Conservation (phyloP, 2,797 vertebrate genomes). For the Brachyalestes nurse region DNA sequence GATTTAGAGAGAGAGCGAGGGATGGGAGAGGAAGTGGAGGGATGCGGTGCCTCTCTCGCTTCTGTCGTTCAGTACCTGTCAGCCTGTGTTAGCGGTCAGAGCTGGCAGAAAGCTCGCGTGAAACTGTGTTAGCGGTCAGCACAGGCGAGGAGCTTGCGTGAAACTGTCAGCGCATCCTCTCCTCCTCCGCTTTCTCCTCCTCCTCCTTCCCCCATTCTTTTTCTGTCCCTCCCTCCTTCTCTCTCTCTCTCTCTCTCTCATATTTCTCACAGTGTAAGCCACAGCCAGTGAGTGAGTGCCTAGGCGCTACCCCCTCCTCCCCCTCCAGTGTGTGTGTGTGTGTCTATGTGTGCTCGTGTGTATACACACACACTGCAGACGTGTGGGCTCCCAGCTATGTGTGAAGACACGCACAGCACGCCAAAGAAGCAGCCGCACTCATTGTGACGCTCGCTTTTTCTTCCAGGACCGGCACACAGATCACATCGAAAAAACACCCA, state of each 20-base stretch:
- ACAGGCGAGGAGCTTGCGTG: conserved; percentile 54
- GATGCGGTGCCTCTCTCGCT: conserved; percentile 49
- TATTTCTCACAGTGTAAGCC: conserved; percentile 61
- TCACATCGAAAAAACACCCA: conserved; percentile 54
- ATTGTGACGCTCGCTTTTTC: conserved; percentile 60
- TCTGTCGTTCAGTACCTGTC: conserved; percentile 66
- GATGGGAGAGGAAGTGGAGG: neutral
- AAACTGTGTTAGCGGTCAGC: conserved; percentile 47
- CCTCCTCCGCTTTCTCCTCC: conserved; percentile 55
- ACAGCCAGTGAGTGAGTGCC: conserved; percentile 60
- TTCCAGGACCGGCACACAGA: conserved; percentile 60
- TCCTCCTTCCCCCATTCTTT: conserved; percentile 49
- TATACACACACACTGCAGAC: conserved; percentile 50
- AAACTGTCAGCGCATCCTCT: conserved; percentile 65
- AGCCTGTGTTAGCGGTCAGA: conserved; percentile 61
- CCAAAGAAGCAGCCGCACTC: conserved; percentile 61
- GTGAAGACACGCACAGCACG: conserved; percentile 63
- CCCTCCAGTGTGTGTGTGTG: conserved; percentile 24
- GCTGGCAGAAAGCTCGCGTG: conserved; percentile 48
- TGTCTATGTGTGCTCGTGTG: conserved; percentile 36
- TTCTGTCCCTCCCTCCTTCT: conserved; percentile 47
- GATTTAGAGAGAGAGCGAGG: conserved; percentile 30
- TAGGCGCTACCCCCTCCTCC: conserved; percentile 50
- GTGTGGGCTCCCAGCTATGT: conserved; percentile 60
- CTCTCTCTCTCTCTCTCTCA: conserved; percentile 54